These are phyloP conservation scores for Empis stercorea DNA, from an alignment of 2,888 invertebrate species.

Conservation along the genomic window DNA sequence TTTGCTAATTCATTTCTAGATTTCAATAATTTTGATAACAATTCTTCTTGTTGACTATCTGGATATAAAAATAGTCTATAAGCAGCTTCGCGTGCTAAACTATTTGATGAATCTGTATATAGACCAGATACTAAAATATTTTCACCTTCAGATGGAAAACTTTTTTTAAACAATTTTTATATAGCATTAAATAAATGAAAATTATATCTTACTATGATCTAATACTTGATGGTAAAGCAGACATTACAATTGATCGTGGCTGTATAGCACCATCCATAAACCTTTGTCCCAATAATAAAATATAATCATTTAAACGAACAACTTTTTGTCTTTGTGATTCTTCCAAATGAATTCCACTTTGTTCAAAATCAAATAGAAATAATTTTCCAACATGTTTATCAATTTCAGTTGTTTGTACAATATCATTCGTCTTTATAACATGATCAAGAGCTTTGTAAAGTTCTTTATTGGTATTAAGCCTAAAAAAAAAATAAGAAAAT, in stretches of 20 bases:
- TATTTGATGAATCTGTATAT: constrained; percentile 69
- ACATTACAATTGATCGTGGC: constrained; percentile 52
- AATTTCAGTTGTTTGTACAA: constrained; percentile 47
- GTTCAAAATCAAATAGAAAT: constrained; percentile 94
- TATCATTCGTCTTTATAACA: constrained; percentile 60
- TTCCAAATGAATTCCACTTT: constrained; percentile 88
- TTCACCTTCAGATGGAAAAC: constrained; percentile 53
- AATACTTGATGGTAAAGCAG: constrained; percentile 55
- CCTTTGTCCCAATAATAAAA: constrained; percentile 69
- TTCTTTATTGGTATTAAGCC: constrained; percentile 79
- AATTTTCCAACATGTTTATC: constrained; percentile 79
- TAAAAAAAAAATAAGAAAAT: constrained; percentile 27
- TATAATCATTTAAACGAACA: constrained; percentile 74
- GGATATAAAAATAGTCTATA: constrained; percentile 76
- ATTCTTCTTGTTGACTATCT: constrained; percentile 57
- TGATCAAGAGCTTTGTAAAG: constrained; percentile 65
- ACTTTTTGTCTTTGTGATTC: constrained; percentile 58
- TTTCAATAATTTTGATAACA: constrained; percentile 58
- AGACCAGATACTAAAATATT: constrained; percentile 66
- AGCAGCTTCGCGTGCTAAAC: constrained; percentile 71
- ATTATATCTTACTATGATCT: constrained; percentile 52
- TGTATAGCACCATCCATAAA: constrained; percentile 66
- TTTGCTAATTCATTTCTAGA: constrained; percentile 68
- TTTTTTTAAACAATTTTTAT: constrained; percentile 17
- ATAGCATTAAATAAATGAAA: not conserved